Conservation (phyloP, 2,888 invertebrate genomes). For the Mythimna albipuncta region DNA sequence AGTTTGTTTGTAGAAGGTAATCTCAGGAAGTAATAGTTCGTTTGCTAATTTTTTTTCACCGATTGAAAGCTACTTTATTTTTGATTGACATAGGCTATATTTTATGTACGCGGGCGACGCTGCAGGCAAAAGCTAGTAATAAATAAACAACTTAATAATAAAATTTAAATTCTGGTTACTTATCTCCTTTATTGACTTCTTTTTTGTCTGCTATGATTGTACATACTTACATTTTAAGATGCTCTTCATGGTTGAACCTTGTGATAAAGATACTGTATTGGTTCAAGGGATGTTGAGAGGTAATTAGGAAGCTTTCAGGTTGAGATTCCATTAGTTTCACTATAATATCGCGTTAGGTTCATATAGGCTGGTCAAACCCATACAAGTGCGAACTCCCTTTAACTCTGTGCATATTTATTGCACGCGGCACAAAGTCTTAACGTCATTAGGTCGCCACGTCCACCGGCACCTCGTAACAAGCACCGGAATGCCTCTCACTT, state of each 20-base stretch:
- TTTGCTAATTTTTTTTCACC: too few species aligned
- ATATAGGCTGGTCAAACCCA: neutral
- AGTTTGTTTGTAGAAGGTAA: too few species aligned
- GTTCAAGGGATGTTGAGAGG: neutral
- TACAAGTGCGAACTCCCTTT: neutral
- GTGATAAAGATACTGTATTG: neutral
- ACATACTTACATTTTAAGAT: too few species aligned
- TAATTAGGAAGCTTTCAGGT: neutral
- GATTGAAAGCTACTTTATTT: too few species aligned
- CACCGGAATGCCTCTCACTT: slow-evolving; percentile 59
- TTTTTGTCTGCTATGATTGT: too few species aligned
- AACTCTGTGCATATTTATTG: slow-evolving; percentile 17
- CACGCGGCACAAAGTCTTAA: slow-evolving; percentile 33
- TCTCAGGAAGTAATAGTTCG: too few species aligned
- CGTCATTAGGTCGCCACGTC: slow-evolving; percentile 46
- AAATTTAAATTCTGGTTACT: too few species aligned
- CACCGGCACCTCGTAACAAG: slow-evolving; percentile 53
- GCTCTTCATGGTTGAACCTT: neutral
- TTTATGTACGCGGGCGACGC: too few species aligned
- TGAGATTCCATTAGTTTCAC: neutral
- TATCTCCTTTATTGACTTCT: too few species aligned
- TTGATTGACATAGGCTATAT: too few species aligned
- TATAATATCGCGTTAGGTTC: neutral
- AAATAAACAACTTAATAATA: too few species aligned
- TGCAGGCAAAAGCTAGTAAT: too few species aligned